Evolutionary conservation across 2,797 vertebrate genomes (phyloP).

Genomic region (Benthosema pterotum): DNA sequence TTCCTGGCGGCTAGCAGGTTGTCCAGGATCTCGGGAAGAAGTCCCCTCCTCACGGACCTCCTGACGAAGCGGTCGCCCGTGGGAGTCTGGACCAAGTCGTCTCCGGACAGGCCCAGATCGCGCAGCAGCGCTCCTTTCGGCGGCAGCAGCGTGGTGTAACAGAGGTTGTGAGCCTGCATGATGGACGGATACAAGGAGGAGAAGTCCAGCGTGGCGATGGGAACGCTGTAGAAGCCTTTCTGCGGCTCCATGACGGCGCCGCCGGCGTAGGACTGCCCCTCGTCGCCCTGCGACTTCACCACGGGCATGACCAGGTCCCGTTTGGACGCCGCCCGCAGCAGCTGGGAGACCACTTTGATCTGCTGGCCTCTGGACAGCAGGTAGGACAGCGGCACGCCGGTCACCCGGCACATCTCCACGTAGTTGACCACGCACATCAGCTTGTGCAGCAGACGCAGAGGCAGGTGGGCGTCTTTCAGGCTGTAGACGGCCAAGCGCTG

Average conservation of each 20-base stretch:
- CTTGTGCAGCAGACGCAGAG: conserved; percentile 89
- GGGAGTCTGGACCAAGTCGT: conserved; percentile 91
- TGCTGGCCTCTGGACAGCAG: conserved; percentile 92
- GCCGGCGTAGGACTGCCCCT: conserved; percentile 88
- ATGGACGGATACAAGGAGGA: conserved; percentile 94
- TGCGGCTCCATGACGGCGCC: conserved; percentile 92
- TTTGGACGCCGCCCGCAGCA: conserved; percentile 90
- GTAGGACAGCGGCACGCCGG: conserved; percentile 89
- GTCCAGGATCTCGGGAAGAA: conserved; percentile 92
- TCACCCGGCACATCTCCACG: conserved; percentile 96
- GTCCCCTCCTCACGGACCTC: conserved; percentile 87
- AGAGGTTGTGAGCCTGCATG: conserved; percentile 96
- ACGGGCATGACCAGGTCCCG: conserved; percentile 92
- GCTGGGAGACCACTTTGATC: conserved; percentile 94
- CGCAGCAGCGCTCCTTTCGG: conserved; percentile 80
- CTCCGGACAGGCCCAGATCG: conserved; percentile 81
- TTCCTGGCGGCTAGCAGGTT: conserved; percentile 90
- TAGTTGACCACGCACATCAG: conserved; percentile 94
- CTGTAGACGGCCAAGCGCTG: conserved; percentile 93
- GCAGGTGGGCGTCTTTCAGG: conserved; percentile 91
- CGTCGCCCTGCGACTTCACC: conserved; percentile 81
- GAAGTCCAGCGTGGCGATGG: conserved; percentile 91
- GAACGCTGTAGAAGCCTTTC: conserved; percentile 90
- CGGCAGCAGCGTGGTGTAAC: conserved; percentile 88
- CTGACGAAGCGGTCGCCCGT: conserved; percentile 90